These are phyloP conservation scores for Trichosurus vulpecula DNA, from an alignment of 2,797 vertebrate species.

Conservation along the genomic window DNA sequence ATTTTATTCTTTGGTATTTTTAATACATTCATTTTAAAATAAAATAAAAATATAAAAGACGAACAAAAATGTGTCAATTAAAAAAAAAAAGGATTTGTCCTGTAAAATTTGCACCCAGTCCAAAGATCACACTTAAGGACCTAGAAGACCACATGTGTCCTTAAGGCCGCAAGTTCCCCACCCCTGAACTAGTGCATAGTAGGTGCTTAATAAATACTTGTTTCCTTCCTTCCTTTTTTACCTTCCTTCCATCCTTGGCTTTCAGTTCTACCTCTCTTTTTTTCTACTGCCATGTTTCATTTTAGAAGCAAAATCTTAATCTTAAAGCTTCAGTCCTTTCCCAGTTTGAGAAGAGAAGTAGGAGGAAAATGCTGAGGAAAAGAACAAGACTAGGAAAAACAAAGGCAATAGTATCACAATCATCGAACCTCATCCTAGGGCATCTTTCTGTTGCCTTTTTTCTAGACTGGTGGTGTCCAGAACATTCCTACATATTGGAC, in stretches of 20 bases:
- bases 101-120: no score
- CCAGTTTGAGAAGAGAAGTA: not conserved
- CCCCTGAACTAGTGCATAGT: no score
- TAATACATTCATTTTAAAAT: no score
- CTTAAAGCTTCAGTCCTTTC: not conserved
- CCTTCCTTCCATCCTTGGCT: not conserved
- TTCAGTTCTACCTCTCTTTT: not conserved
- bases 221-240: not conserved
- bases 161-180: no score
- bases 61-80: no score
- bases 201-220: not conserved
- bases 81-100: no score
- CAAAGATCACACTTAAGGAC: no score
- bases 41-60: no score
- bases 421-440: fast-evolving
- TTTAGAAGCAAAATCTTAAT: not conserved
- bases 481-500: conserved; percentile 66
- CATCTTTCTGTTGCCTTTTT: conserved; percentile 1
- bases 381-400: not conserved
- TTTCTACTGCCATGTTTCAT: not conserved
- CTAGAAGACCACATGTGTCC: no score
- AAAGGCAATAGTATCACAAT: not conserved
- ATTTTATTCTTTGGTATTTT: no score
- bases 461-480: conserved; percentile 31
- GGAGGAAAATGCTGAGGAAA: not conserved